Evolutionary conservation across 2,888 invertebrate genomes (phyloP), one percentile per base, ranked within the genome.

Genomic region (Parelbella ahira): DNA sequence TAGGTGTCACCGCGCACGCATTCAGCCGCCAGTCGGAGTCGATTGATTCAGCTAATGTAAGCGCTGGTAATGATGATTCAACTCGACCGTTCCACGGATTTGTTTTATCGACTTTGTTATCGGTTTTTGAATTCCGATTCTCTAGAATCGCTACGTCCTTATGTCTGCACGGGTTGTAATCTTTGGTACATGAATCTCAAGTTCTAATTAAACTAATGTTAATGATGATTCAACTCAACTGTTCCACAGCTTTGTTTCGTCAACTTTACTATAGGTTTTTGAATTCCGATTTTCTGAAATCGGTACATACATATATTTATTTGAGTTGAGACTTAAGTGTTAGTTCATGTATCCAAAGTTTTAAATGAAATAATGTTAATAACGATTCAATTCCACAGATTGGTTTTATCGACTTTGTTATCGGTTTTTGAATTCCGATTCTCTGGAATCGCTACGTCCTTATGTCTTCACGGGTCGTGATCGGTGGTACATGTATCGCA

Each of bases 1-100:
- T 49, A 53, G 39, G 48, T 63, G 60, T 59, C 63, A 53, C 41
- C 27, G 28, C 34, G 23, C 6, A 37, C 37, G 58, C 58, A 63
- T 67, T 67, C 54, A 58, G 24, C 42, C 55, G 65, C 57, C 63
- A 63, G 49, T 66, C 60, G 51, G 15, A 43, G 19, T 28, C 60
- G 67, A 72, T 73, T 70, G 73, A 74, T 73, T 69, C 67, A 60
- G 62, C 61, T 68, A 70, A 73, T 59, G 52, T 59, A 63, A 63
- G 59, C 61, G 49, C 53, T 51, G 51, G 50, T 65, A 58, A 57
- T 55, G 56, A 50, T 44, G 42, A 54, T 53, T 49, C 45, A 47
- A 39, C 37, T 43, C 48, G 51, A 24, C 44, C 51, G 41, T 45
- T 47, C 50, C 50, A 48, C 44, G 48, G 44, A 44, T 44, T 36